Conservation (phyloP, 2,888 invertebrate genomes). For the Macrophya alboannulata region DNA sequence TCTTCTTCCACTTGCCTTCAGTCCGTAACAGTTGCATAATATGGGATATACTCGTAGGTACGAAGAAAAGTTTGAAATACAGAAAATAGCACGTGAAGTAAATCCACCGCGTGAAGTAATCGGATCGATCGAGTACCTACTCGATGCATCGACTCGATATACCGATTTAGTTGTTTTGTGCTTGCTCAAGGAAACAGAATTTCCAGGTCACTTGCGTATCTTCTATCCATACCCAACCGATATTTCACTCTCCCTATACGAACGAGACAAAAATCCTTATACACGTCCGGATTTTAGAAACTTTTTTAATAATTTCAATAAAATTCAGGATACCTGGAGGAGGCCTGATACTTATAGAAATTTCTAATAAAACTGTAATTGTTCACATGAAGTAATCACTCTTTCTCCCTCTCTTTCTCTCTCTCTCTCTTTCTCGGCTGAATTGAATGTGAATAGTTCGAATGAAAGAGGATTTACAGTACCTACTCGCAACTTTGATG, state of each 20-base stretch:
- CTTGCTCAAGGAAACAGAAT: slow-evolving; percentile 40
- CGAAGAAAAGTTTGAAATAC: slow-evolving; percentile 13
- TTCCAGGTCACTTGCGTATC: slow-evolving; percentile 47
- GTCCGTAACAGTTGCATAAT: background rate
- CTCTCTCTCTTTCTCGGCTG: background rate
- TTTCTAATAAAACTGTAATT: background rate
- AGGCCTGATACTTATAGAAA: background rate
- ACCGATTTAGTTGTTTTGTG: slow-evolving; percentile 48
- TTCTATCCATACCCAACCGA: background rate
- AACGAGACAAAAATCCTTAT: background rate
- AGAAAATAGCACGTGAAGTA: slow-evolving; percentile 31
- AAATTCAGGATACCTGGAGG: background rate
- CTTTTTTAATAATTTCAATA: background rate
- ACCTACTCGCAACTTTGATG: background rate
- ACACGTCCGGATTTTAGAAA: background rate
- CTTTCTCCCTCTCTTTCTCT: background rate
- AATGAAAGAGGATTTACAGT: slow-evolving; percentile 2
- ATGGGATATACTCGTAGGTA: background rate
- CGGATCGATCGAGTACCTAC: slow-evolving; percentile 21
- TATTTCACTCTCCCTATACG: background rate
- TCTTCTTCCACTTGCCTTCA: slow-evolving; percentile 13
- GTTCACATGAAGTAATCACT: background rate
- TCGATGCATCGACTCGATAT: slow-evolving; percentile 51
- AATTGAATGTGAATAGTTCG: background rate
- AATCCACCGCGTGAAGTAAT: slow-evolving; percentile 49